Evolutionary conservation across 2,888 invertebrate genomes (phyloP).

Genomic region (Allacma fusca): DNA sequence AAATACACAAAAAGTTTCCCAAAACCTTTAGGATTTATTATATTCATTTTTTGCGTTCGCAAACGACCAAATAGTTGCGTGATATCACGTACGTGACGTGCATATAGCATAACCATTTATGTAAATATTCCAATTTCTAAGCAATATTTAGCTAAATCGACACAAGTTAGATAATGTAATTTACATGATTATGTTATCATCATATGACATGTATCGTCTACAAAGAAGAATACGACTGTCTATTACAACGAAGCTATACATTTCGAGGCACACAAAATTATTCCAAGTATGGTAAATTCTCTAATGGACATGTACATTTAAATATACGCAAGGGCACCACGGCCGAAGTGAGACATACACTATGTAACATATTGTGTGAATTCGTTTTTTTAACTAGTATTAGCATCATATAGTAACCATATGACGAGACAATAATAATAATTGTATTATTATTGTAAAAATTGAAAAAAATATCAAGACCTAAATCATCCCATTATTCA

Average conservation of each 20-base stretch:
- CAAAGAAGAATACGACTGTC: slow-evolving; percentile 4
- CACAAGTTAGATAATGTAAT: not conserved
- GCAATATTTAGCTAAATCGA: not conserved
- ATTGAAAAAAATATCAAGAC: too few relatives aligned
- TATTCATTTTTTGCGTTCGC: slow-evolving; percentile 3
- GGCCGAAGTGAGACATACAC: slow-evolving; percentile 7
- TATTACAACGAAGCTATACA: slow-evolving; percentile 5
- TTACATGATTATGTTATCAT: slow-evolving; percentile 9
- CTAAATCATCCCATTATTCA: too few relatives aligned
- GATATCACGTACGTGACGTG: slow-evolving; percentile 7
- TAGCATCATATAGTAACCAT: not conserved
- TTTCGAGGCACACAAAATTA: slow-evolving; percentile 6
- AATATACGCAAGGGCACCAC: not conserved
- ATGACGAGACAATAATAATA: too few relatives aligned
- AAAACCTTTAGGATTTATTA: slow-evolving; percentile 12
- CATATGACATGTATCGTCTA: slow-evolving; percentile 6
- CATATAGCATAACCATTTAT: not conserved
- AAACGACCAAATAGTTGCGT: not conserved
- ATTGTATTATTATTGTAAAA: too few relatives aligned
- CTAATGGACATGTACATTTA: not conserved
- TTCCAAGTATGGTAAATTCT: not conserved
- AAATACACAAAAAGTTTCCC: not conserved
- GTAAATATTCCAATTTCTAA: not conserved
- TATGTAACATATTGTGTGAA: not conserved
- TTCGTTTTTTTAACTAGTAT: not conserved